phyloP scores from a whole-genome alignment of 2,797 vertebrate genomes.

The Podarcis lilfordi region DNA sequence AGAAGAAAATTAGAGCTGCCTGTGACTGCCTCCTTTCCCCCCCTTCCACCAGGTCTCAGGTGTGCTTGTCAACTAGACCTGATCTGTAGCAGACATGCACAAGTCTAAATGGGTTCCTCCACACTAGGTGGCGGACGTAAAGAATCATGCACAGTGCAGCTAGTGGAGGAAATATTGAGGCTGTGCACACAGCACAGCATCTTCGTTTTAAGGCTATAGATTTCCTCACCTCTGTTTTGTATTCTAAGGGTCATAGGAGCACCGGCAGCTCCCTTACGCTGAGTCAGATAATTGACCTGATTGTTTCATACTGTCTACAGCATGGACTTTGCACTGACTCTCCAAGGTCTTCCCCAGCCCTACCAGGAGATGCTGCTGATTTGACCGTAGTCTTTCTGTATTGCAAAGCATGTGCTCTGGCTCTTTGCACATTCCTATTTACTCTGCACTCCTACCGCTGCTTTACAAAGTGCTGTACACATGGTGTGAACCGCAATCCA shows the following conservation, averaged over 20 bases:
- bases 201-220: not conserved
- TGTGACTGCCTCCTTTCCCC: no score
- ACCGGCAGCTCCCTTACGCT: not conserved
- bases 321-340: no score
- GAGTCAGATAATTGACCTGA: not conserved
- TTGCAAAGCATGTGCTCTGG: no score
- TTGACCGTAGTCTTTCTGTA: no score
- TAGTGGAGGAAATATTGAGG: not conserved
- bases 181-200: not conserved
- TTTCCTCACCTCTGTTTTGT: not conserved
- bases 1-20: not conserved
- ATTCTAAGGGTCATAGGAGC: not conserved
- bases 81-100: not conserved
- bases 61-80: no score
- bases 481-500: no score
- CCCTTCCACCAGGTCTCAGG: not conserved
- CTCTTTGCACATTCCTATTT: no score
- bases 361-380: no score
- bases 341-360: no score
- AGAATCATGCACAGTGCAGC: not conserved
- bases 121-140: not conserved
- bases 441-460: no score
- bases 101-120: not conserved
- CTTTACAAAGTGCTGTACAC: no score
- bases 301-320: not conserved